Evolutionary conservation across 2,888 invertebrate genomes (phyloP), one percentile per base, ranked within the genome.

Genomic region (Beris morrisii): DNA sequence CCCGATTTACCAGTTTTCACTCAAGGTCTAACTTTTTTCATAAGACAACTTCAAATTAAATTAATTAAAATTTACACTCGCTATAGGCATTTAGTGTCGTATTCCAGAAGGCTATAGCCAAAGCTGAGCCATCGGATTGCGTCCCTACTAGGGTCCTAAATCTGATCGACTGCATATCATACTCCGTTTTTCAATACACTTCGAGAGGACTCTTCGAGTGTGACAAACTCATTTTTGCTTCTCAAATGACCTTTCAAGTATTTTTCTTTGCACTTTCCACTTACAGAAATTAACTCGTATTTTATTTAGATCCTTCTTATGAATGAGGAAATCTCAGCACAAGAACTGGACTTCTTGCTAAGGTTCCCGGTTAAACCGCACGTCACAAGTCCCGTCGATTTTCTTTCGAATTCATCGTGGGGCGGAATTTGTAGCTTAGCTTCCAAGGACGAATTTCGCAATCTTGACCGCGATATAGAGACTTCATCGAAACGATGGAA

Each of bases 401-500:
- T 97, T 81, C 84, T 97, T 53, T 92, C 92, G 3, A 92, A 96
- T 78, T 86, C 87, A 70, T 91, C 92, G 75, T 97, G 97, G 97
- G 97, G 97, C 67, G 96, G 95, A 15, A 92, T 97, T 73, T 93
- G 96, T 80, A 92, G 93, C 73, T 84, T 97, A 69, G 88, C 95
- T 31, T 86, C 89, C 61, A 90, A 93, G 82, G 96, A 97, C 73
- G 96, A 97, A 77, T 96, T 93, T 78, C 85, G 86, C 70, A 96
- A 97, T 79, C 83, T 97, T 67, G 97, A 97, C 78, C 86, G 96
- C 69, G 97, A 97, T 78, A 96, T 97, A 73, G 97, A 97, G 81
- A 94, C 91, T 4, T 95, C 95, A 1, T 90, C 93, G n/a, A 97
- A 97, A 77, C 86, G 96, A 66, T 97, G 97, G 97, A 96, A 96